Conservation (phyloP, 2,888 invertebrate species). For the Tenthredo amoena region DNA sequence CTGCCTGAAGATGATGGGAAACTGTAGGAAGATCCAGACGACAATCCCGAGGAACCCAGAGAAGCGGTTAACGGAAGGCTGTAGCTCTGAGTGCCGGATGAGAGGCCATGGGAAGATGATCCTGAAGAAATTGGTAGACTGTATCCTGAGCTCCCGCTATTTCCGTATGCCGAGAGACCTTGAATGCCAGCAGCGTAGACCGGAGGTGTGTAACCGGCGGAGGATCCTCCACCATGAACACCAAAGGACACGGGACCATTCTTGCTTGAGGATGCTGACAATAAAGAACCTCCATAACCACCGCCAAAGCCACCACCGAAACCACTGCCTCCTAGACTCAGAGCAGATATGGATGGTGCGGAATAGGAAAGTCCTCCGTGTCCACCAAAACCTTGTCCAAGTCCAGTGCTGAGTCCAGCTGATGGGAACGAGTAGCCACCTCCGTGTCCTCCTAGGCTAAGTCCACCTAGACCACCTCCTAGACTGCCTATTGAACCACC, state of each 20-base stretch:
- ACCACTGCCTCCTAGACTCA: slow-evolving; percentile 46
- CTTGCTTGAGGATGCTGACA: slow-evolving; percentile 14
- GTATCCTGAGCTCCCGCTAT: slow-evolving; percentile 61
- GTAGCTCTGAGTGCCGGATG: slow-evolving; percentile 61
- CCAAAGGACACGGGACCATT: slow-evolving; percentile 73
- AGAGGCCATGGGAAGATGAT: slow-evolving; percentile 60
- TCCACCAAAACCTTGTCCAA: slow-evolving; percentile 61
- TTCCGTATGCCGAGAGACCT: slow-evolving; percentile 67
- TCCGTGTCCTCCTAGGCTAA: slow-evolving; percentile 51
- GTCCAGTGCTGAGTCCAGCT: slow-evolving; percentile 58
- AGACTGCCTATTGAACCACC: slow-evolving; percentile 52
- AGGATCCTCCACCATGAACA: slow-evolving; percentile 58
- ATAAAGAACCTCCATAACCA: slow-evolving; percentile 59
- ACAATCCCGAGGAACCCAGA: slow-evolving; percentile 27
- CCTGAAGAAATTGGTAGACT: slow-evolving; percentile 65
- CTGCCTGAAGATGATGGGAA: slow-evolving; percentile 58
- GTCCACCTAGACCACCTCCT: slow-evolving; percentile 52
- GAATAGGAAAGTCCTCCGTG: slow-evolving; percentile 62
- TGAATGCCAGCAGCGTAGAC: slow-evolving; percentile 66
- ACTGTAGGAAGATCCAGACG: slow-evolving; percentile 30
- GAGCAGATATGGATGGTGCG: slow-evolving; percentile 56
- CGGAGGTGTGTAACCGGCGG: slow-evolving; percentile 59
- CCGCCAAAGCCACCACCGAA: slow-evolving; percentile 48
- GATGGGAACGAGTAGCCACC: slow-evolving; percentile 57
- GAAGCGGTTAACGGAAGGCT: slow-evolving; percentile 62